Conservation (phyloP, 2,113 vertebrate species). For the Oryzias melastigma region DNA sequence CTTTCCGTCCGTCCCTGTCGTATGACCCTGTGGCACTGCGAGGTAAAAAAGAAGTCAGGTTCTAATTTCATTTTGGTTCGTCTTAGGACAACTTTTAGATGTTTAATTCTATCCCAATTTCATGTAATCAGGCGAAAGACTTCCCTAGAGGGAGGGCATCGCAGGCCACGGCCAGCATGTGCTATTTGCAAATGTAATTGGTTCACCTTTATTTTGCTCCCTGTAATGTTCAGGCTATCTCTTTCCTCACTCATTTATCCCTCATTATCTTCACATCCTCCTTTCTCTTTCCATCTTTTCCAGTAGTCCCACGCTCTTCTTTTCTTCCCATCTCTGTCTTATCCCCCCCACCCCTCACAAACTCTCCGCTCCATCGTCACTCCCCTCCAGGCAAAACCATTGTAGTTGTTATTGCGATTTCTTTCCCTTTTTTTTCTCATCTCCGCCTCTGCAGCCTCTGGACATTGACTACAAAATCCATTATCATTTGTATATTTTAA, state of each 20-base stretch:
- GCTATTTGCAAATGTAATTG: conserved; percentile 97
- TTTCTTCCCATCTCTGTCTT: conserved; percentile 33
- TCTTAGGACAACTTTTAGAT: conserved; percentile 93
- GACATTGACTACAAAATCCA: conserved; percentile 99
- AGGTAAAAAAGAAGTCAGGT: conserved; percentile 81
- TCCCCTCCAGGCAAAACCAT: conserved; percentile 87
- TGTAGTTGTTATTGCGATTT: conserved; percentile 97
- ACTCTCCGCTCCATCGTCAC: conserved; percentile 42
- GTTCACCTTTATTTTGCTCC: conserved; percentile 82
- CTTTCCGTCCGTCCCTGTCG: conserved; percentile 48
- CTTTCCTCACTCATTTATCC: conserved; percentile 43
- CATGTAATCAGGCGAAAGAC: conserved; percentile 94
- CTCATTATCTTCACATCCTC: conserved; percentile 61
- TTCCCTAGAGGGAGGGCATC: conserved; percentile 91
- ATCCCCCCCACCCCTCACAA: background rate
- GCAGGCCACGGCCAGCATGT: conserved; percentile 84
- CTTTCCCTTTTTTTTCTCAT: conserved; percentile 84
- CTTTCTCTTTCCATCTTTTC: conserved; percentile 27
- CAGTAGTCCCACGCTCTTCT: conserved; percentile 18
- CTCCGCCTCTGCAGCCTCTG: conserved; percentile 98
- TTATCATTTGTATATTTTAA: conserved; percentile 99
- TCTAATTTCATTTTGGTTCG: conserved; percentile 95
- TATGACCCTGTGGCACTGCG: conserved; percentile 70
- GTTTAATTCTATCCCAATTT: conserved; percentile 99
- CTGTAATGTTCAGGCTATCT: conserved; percentile 39